phyloP scores from a whole-genome alignment of 2,888 invertebrate species.

The Mechanitis messenoides region DNA sequence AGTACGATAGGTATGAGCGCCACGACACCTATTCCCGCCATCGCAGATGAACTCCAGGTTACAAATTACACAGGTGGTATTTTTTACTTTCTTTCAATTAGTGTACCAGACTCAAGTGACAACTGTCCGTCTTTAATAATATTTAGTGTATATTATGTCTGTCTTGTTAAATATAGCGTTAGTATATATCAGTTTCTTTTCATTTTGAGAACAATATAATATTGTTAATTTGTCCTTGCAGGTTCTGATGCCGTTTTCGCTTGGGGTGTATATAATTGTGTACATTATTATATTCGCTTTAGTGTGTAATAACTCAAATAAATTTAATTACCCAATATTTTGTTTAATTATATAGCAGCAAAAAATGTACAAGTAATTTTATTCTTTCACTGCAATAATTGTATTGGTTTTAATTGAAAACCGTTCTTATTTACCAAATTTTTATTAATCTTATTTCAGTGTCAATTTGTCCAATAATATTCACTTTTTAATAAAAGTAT shows the following conservation, averaged over 20 bases:
- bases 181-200: background rate
- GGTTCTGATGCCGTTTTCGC: constrained; percentile 45
- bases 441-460: too few relatives aligned
- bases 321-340: constrained; percentile 38
- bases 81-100: constrained; percentile 32
- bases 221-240: constrained; percentile 59
- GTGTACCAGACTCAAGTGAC: constrained; percentile 16
- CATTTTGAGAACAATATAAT: constrained; percentile 50
- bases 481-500: too few relatives aligned
- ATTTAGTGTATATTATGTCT: constrained; percentile 1
- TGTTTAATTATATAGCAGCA: constrained; percentile 21
- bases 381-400: too few relatives aligned
- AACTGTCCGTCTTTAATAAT: constrained; percentile 8
- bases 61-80: constrained; percentile 65
- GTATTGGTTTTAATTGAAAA: too few relatives aligned
- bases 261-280: constrained; percentile 64
- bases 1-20: constrained; percentile 68
- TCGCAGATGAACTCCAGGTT: constrained; percentile 69
- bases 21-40: constrained; percentile 57
- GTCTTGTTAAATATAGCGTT: background rate
- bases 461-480: too few relatives aligned
- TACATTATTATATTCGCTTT: constrained; percentile 60
- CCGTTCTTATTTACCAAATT: too few relatives aligned
- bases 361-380: background rate
- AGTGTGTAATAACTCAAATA: constrained; percentile 58